Conservation (phyloP, 1,140 invertebrate genomes). For the Daktulosphaira vitifoliae region DNA sequence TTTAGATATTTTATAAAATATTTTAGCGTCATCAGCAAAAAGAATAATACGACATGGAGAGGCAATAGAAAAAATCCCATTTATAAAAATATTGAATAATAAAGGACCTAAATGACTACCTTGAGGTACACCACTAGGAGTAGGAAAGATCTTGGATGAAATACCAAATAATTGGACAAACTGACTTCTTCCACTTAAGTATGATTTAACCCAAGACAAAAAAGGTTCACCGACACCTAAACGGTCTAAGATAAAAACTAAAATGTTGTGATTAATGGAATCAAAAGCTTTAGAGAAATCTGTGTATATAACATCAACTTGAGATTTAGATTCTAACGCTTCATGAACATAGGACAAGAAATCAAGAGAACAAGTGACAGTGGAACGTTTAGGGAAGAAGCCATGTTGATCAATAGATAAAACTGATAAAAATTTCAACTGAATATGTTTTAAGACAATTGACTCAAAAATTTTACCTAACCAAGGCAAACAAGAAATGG, state of each 20-base stretch:
- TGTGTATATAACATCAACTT: slow-evolving; percentile 38
- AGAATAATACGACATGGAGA: no score
- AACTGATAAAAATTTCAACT: no score
- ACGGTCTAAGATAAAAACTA: not conserved
- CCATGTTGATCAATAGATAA: no score
- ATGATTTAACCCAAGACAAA: not conserved
- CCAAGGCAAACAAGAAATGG: not conserved
- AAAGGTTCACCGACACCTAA: slow-evolving; percentile 15
- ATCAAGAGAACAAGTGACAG: not conserved
- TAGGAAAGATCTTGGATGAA: not conserved
- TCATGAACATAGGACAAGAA: not conserved
- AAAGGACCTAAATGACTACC: not conserved
- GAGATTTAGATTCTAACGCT: slow-evolving; percentile 15
- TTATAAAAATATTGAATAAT: not conserved
- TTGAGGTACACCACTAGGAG: not conserved
- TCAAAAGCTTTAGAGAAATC: slow-evolving; percentile 41
- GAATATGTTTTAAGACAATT: no score
- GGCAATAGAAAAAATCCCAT: not conserved
- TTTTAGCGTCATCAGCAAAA: no score
- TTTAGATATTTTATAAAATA: no score
- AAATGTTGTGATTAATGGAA: slow-evolving; percentile 31
- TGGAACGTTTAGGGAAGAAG: not conserved
- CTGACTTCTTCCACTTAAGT: slow-evolving; percentile 1
- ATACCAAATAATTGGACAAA: not conserved
- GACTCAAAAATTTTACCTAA: slow-evolving; percentile 7